These are phyloP conservation scores for Spermophilus dauricus DNA, from an alignment of 2,113 vertebrate genomes.

Conservation along the genomic window DNA sequence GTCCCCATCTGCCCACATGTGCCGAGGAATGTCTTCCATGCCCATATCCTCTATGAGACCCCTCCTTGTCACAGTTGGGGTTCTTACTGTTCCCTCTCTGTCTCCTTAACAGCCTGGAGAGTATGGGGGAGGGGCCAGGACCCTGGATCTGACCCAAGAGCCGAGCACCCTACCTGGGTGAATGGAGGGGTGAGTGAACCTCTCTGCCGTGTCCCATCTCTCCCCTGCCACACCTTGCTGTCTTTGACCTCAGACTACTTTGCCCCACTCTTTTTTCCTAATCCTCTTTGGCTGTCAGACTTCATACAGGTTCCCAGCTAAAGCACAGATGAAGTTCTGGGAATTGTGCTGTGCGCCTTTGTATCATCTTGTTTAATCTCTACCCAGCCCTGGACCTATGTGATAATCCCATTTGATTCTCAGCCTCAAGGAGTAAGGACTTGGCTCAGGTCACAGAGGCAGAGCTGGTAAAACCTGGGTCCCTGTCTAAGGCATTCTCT, in stretches of 20 bases:
- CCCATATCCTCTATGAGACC: not conserved
- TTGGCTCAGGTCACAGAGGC: not conserved
- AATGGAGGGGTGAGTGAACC: not conserved
- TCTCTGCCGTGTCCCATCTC: not conserved
- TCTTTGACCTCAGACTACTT: not conserved
- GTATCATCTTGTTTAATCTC: not conserved
- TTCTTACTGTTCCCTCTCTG: not conserved
- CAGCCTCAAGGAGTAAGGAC: not conserved
- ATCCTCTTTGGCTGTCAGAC: not conserved
- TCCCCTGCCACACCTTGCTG: not conserved
- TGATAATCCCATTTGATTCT: not conserved
- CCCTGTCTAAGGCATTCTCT: too few relatives aligned
- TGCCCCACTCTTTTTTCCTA: not conserved
- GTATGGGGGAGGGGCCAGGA: not conserved
- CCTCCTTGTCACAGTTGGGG: not conserved
- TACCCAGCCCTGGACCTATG: too few relatives aligned
- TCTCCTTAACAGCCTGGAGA: not conserved
- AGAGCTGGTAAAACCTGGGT: not conserved
- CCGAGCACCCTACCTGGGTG: not conserved
- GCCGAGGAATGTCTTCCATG: rapidly evolving
- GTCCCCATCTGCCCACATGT: too few relatives aligned
- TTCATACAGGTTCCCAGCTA: not conserved
- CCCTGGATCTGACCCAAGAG: not conserved
- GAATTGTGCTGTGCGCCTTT: not conserved
- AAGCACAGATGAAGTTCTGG: not conserved